Percentiles rank a stretch among this genome's conserved stretches.
phyloP scores from a whole-genome alignment of 2,797 vertebrate species.

The Cheirogaleus major region DNA sequence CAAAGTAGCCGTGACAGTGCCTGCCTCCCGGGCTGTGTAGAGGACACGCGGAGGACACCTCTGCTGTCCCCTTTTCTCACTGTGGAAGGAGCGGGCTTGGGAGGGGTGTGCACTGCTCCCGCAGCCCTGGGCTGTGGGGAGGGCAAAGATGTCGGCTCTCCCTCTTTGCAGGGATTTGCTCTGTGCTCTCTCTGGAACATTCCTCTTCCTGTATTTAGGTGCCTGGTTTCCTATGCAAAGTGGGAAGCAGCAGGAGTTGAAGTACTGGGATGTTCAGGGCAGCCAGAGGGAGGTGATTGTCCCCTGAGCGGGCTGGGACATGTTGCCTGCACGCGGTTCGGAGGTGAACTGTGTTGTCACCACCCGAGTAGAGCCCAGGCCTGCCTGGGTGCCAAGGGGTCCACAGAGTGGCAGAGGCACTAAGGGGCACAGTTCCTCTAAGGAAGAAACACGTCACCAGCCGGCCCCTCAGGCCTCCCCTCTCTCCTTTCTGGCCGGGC shows the following conservation, averaged over 20 bases:
- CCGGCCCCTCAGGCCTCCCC: background rate
- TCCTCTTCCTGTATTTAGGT: background rate
- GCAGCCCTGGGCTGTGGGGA: background rate
- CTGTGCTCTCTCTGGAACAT: background rate
- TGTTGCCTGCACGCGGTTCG: rapidly evolving
- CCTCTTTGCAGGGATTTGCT: background rate
- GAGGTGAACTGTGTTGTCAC: background rate
- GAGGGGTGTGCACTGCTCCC: background rate
- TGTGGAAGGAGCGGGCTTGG: background rate
- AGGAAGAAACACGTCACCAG: background rate
- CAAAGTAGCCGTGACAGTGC: background rate
- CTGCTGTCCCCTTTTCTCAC: background rate
- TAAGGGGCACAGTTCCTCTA: background rate
- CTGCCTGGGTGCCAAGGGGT: rapidly evolving
- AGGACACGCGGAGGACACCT: no score
- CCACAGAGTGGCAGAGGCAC: background rate
- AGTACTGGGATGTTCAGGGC: background rate
- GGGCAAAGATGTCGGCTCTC: background rate
- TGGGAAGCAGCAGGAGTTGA: background rate
- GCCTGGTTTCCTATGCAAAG: background rate
- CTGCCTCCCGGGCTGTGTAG: background rate
- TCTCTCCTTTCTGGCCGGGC: rapidly evolving
- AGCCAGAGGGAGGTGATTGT: background rate
- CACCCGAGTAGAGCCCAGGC: background rate
- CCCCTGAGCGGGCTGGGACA: background rate